Evolutionary conservation across 2,888 invertebrate species (phyloP).

Genomic region (Brachynemurus nebulosus): DNA sequence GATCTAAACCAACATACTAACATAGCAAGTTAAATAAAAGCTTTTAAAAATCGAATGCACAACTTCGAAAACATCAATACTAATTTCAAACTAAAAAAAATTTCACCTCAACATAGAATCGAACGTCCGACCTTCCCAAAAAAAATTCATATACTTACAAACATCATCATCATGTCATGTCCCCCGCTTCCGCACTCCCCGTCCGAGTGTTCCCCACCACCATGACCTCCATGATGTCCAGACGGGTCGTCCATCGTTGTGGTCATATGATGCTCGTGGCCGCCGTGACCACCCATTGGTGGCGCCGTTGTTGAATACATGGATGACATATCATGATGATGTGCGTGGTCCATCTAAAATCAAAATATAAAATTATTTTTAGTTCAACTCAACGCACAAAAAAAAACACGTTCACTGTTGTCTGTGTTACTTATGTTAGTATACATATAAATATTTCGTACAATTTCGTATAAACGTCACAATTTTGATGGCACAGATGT

Average conservation of each 20-base stretch:
- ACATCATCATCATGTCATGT: conserved; percentile 23
- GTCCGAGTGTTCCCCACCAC: too few species aligned
- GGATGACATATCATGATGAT: conserved; percentile 2
- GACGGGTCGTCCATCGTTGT: conserved; percentile 19
- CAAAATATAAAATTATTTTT: not conserved
- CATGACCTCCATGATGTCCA: conserved; percentile 17
- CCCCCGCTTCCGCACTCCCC: not conserved
- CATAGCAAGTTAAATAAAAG: too few species aligned
- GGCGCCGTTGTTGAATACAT: not conserved
- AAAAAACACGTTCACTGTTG: too few species aligned
- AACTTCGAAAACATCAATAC: not conserved
- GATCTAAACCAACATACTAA: too few species aligned
- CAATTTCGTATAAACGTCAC: too few species aligned
- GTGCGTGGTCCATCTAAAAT: not conserved
- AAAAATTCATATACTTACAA: conserved; percentile 21
- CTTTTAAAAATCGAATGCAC: not conserved
- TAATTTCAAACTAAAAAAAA: not conserved
- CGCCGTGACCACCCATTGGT: conserved; percentile 15
- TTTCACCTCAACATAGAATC: too few species aligned
- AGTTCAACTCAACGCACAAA: too few species aligned
- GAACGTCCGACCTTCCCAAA: not conserved
- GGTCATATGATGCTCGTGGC: conserved; percentile 21
- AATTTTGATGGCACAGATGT: too few species aligned
- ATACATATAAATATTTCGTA: too few species aligned
- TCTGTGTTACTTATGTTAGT: too few species aligned